These are phyloP conservation scores for Stratiomys singularior DNA, from an alignment of 2,888 invertebrate species.

Conservation along the genomic window DNA sequence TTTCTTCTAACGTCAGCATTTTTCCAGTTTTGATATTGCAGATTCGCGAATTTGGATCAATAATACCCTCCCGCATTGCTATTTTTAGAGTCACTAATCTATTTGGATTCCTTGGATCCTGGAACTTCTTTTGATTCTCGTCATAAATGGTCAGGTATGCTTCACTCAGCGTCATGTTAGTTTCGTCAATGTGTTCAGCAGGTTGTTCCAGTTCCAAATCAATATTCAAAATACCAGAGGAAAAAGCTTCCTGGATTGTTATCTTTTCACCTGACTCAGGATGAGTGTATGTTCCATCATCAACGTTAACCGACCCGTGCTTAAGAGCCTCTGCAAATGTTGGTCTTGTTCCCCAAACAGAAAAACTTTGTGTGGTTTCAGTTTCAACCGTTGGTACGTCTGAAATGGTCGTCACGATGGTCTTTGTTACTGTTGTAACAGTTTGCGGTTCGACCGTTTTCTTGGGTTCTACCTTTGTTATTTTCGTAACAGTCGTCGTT, in stretches of 20 bases:
- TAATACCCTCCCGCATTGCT: slow-evolving; percentile 65
- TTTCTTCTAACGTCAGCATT: slow-evolving; percentile 77
- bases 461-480: not conserved
- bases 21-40: slow-evolving; percentile 79
- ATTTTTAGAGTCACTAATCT: slow-evolving; percentile 68
- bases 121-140: slow-evolving; percentile 70
- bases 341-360: slow-evolving; percentile 74
- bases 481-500: no score
- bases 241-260: slow-evolving; percentile 77
- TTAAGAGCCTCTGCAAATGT: slow-evolving; percentile 76
- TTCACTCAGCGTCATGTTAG: slow-evolving; percentile 73
- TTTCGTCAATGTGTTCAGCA: slow-evolving; percentile 51
- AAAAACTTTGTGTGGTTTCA: slow-evolving; percentile 73
- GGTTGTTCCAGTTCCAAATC: slow-evolving; percentile 67
- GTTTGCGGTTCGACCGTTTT: no score
- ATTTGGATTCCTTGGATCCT: slow-evolving; percentile 65
- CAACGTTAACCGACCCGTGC: slow-evolving; percentile 72
- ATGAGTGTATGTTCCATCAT: slow-evolving; percentile 74
- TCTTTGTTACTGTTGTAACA: no score
- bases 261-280: slow-evolving; percentile 75
- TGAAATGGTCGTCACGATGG: no score
- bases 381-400: slow-evolving; percentile 78
- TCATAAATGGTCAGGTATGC: slow-evolving; percentile 76
- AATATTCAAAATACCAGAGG: slow-evolving; percentile 74
- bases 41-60: slow-evolving; percentile 76